Percentiles rank a stretch among this genome's conserved stretches.
phyloP scores from a whole-genome alignment of 2,888 invertebrate species.

The Drosophila falleni region DNA sequence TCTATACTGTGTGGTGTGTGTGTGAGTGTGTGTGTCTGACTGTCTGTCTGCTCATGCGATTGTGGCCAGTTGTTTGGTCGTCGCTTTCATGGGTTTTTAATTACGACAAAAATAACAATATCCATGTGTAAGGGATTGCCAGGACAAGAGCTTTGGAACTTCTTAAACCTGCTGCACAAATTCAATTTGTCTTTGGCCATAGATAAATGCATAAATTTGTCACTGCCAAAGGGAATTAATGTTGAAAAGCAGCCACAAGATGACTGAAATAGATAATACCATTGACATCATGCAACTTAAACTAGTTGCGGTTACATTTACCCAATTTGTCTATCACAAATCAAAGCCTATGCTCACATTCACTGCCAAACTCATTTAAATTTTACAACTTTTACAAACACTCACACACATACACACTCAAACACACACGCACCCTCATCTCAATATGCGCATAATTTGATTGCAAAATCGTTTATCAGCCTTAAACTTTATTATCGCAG shows the following conservation, averaged over 20 bases:
- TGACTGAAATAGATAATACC: conserved; percentile 20
- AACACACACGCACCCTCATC: conserved; percentile 30
- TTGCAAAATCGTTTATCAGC: conserved; percentile 83
- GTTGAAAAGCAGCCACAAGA: conserved; percentile 15
- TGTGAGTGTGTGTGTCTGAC: conserved; percentile 19
- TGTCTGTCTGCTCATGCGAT: conserved; percentile 59
- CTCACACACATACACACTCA: conserved; percentile 4
- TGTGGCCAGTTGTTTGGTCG: conserved; percentile 73
- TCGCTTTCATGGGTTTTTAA: conserved; percentile 78
- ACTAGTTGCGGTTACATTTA: conserved; percentile 31
- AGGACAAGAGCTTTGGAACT: conserved; percentile 19
- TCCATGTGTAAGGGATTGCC: conserved; percentile 58
- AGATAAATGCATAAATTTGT: conserved; percentile 55
- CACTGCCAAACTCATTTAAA: conserved; percentile 27
- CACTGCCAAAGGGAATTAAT: conserved; percentile 48
- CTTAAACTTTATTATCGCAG: conserved; percentile 79
- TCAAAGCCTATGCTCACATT: conserved; percentile 1
- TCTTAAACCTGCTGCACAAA: conserved; percentile 26
- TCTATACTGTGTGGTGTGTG: conserved; percentile 9
- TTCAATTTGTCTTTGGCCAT: conserved; percentile 48
- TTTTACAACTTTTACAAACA: conserved; percentile 33
- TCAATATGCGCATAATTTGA: conserved; percentile 80
- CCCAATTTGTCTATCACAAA: conserved; percentile 18
- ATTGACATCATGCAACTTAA: conserved; percentile 16
- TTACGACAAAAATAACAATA: conserved; percentile 78